A percentile compares a stretch with the other conserved stretches of the same genome.
Evolutionary conservation across 1,140 invertebrate genomes (phyloP).

Genomic region (Apis dorsata): DNA sequence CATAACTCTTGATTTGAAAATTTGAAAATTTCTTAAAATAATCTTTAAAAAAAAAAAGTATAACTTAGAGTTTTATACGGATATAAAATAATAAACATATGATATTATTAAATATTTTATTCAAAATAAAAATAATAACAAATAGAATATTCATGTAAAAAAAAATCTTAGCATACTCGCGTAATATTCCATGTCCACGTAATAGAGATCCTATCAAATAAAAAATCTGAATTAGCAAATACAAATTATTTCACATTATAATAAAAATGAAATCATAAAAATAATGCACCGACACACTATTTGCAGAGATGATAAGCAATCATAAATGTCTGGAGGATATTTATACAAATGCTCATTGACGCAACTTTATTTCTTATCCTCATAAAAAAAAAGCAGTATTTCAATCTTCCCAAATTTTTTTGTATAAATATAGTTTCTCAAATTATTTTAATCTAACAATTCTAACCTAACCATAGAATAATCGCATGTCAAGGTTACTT

Average conservation of each 20-base stretch:
- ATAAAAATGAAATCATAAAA: conserved; percentile 10
- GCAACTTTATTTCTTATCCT: conserved; percentile 8
- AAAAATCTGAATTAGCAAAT: not conserved
- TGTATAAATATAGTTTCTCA: not conserved
- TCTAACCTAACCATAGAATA: too few species aligned
- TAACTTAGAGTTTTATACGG: too few species aligned
- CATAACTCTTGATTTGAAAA: too few species aligned
- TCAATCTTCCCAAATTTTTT: not conserved
- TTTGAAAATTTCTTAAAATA: not conserved
- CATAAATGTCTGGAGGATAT: conserved; percentile 22
- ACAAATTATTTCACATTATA: not conserved
- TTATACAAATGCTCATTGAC: not conserved
- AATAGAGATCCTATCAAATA: too few species aligned
- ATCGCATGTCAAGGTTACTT: not conserved
- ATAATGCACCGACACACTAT: conserved; percentile 24
- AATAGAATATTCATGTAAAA: too few species aligned
- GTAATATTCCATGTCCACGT: too few species aligned
- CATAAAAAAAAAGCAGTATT: not conserved
- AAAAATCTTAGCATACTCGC: too few species aligned
- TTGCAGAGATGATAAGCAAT: conserved; percentile 35
- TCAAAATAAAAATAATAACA: too few species aligned
- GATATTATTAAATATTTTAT: too few species aligned
- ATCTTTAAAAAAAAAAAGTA: too few species aligned
- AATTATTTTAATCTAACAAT: not conserved
- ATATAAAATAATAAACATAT: too few species aligned